Conservation (phyloP, 30 jellyfish, hydroid and myxozoan species). For the Chrysaora quinquecirrha region DNA sequence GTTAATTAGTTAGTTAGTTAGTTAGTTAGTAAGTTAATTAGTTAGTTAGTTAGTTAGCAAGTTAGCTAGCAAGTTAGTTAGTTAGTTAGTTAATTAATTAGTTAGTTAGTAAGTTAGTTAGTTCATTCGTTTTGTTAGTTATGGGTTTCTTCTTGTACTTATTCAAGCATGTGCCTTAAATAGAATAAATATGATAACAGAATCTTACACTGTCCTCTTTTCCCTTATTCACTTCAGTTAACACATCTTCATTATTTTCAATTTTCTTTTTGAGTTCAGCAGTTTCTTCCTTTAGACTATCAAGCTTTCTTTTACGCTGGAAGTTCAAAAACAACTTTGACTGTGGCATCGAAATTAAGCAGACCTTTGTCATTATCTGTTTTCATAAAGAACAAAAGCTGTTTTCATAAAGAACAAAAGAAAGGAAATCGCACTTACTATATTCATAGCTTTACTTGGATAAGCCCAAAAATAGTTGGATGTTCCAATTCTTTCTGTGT, state of each 20-base stretch:
- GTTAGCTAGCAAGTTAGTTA: too few species aligned
- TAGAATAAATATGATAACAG: too few species aligned
- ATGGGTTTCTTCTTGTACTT: too few species aligned
- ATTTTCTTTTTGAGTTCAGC: constrained; percentile 61
- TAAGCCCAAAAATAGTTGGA: constrained; percentile 98
- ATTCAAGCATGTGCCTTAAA: too few species aligned
- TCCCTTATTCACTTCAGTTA: constrained; percentile 83
- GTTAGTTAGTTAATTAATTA: too few species aligned
- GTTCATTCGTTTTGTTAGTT: too few species aligned
- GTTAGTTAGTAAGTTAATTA: too few species aligned
- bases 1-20: too few species aligned
- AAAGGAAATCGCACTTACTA: constrained; percentile 64
- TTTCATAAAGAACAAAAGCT: background rate
- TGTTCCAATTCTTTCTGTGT: constrained; percentile 97
- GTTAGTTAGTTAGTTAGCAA: too few species aligned
- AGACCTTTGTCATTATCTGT: too few species aligned
- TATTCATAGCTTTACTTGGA: constrained; percentile 97
- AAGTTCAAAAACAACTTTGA: background rate
- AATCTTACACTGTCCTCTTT: constrained; percentile 85
- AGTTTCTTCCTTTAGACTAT: constrained; percentile 52
- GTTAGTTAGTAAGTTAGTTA: too few species aligned
- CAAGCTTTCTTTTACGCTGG: constrained; percentile 81
- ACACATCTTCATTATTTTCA: constrained; percentile 28
- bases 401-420: background rate
- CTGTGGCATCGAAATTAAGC: too few species aligned